Base-by-base conservation (phyloP, 2,888 invertebrate species). In the Caenorhabditis japonica region DNA sequence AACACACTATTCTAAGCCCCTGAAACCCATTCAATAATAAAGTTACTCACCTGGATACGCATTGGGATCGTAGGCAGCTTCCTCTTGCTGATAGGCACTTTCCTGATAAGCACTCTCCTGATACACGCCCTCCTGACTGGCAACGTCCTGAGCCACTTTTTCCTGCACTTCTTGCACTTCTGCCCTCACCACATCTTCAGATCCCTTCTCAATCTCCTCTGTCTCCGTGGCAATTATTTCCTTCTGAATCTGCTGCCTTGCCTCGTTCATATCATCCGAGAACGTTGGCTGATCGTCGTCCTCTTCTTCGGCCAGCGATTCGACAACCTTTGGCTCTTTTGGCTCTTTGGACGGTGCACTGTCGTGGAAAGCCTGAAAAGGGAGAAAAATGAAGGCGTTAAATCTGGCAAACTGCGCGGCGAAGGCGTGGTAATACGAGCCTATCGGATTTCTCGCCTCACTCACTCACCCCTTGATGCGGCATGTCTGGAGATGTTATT, bases 261-360 rank as follows among this genome's bases (percentile, higher is more conserved):
- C 77, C 38, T 80, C 79, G 33, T 70, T 55, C 82, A 82, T 82
- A 38, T 82, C 82, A 47, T 82, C 82, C 1, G 80, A 80, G 51
- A 82, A 82, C 10, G 73, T 74, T 0, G 82, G 82, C 34, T 58
- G 23, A 27, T 77, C 79, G 30, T 82, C 82, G 44, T 78, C 76
- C 8, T 74, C 76, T 12, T 71, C 75, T 38, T 58, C 64, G 17
- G 27, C 46, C 33, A 30, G 21, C 15, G 8, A 30, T 21, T 68
- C 66, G 13, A 56, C 66, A 36, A 64, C 64, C 30, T 64, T 64
- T 15, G 64, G 64, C 49, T 64, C 64, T 46, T 68, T 68, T n/a
- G n/a, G n/a, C n/a, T n/a, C n/a, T n/a, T n/a, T n/a, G n/a, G n/a
- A n/a, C 5, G 56, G 58, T 8, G 30, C 27, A 51, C 52, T 44